Evolutionary conservation across 2,113 vertebrate species (phyloP), one percentile per base, ranked within the genome.

Genomic region (Elaphurus davidianus): DNA sequence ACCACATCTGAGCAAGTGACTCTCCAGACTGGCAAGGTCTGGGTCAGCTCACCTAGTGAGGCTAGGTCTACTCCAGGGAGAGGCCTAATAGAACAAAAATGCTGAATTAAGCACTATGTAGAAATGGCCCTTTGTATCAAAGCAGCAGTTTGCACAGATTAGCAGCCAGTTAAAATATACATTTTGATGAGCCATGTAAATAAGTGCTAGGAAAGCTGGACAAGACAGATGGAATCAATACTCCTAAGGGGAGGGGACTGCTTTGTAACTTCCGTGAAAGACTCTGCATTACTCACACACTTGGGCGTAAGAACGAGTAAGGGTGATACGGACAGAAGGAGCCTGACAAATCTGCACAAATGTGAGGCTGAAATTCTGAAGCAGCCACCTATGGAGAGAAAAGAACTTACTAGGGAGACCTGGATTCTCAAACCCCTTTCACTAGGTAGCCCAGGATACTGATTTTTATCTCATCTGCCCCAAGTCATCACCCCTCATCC

Each of bases 31-130:
- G 1, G 28, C 0, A 50, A 83, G 45, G 10, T 30, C 45, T 59
- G 16, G 6, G 54, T 78, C 5, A 90, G 30, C 25, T 30, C 1
- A 19, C 76, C 79, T 33, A 40, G 76, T 33, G 12, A 62, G n/a
- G 33, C 8, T 60, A 40, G 83, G 81, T 74, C 55, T 59, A 25
- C 21, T 15, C 81, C n/a, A 33, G 25, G n/a, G 43, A 79, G 27
- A 81, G 36, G 78, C 27, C 52, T 87, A 33, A n/a, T 23, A 60
- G 25, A 59, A 62, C 27, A 96, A 19, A 91, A 97, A 95, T 83
- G 30, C 87, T 83, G 14, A 47, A 94, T 91, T 88, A 91, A 97
- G 78, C 60, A 94, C 52, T 74, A 71, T 23, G 74, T 93, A 86
- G 45, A 92, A 93, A 96, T 16, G 6, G 8, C 55, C 88, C 52